Percentiles rank a stretch among this genome's conserved stretches.
Evolutionary conservation across 2,113 vertebrate species (phyloP).

Genomic region (Cyphomyrus plagiostoma): DNA sequence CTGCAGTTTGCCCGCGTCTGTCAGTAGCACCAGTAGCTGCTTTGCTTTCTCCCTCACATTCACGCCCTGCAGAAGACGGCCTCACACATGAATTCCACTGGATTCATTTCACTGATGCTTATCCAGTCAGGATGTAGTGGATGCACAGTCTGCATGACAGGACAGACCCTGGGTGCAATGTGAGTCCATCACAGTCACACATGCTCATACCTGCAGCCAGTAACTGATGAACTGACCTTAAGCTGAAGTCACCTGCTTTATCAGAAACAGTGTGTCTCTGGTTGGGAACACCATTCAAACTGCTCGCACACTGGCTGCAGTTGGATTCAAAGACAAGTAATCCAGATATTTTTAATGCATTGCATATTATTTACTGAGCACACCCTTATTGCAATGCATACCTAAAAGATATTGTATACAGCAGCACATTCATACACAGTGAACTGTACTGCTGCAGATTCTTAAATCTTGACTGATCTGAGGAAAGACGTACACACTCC

Average conservation of each 20-base stretch:
- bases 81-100: neutral
- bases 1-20: conserved; percentile 78
- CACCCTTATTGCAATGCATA: neutral
- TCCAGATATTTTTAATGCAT: neutral
- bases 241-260: neutral
- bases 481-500: neutral
- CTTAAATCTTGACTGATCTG: neutral
- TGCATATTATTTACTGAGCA: neutral
- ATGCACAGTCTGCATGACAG: neutral
- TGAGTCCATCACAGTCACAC: neutral
- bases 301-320: neutral
- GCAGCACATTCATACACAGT: neutral
- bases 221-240: neutral
- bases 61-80: conserved; percentile 51
- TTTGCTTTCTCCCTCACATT: conserved; percentile 87
- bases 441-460: neutral
- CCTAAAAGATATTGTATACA: neutral
- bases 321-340: neutral
- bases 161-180: neutral
- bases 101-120: neutral
- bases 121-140: neutral
- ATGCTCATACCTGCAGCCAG: neutral
- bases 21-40: conserved; percentile 74
- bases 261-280: neutral
- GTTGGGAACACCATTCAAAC: neutral